Evolutionary conservation across 53 echinoderm and acorn worm species (phyloP).

Genomic region (Apostichopus leukothele): DNA sequence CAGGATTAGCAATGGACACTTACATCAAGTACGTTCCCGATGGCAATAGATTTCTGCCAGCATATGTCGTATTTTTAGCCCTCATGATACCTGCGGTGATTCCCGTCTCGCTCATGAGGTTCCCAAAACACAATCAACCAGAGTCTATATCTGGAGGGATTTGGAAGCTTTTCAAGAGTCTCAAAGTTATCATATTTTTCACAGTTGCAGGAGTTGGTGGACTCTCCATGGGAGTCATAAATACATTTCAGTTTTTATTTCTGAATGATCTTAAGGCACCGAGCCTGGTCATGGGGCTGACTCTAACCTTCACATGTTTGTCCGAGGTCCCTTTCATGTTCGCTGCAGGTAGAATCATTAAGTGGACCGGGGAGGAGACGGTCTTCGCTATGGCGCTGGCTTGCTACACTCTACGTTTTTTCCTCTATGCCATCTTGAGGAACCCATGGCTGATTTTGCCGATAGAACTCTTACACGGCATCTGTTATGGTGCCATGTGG

Average conservation of each 20-base stretch:
- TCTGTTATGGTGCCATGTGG: slow-evolving; percentile 72
- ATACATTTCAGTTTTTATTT: slow-evolving; percentile 80
- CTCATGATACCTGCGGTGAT: slow-evolving; percentile 24
- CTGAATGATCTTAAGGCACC: slow-evolving; percentile 68
- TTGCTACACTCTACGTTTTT: slow-evolving; percentile 66
- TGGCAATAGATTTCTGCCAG: slow-evolving; percentile 57
- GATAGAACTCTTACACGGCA: slow-evolving; percentile 72
- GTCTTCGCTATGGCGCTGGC: slow-evolving; percentile 60
- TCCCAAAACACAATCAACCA: slow-evolving; percentile 50
- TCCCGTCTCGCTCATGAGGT: slow-evolving; percentile 22
- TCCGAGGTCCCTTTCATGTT: slow-evolving; percentile 87
- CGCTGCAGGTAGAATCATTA: slow-evolving; percentile 69
- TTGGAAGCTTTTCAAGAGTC: slow-evolving; percentile 42
- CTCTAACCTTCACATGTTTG: slow-evolving; percentile 73
- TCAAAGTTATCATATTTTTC: slow-evolving; percentile 61
- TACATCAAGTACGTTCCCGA: slow-evolving; percentile 34
- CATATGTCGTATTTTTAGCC: slow-evolving; percentile 43
- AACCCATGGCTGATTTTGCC: slow-evolving; percentile 76
- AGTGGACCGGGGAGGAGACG: slow-evolving; percentile 58
- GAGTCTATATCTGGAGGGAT: slow-evolving; percentile 58
- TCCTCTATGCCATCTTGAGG: slow-evolving; percentile 57
- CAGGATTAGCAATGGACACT: slow-evolving; percentile 60
- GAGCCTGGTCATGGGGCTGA: slow-evolving; percentile 85
- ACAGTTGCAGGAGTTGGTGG: slow-evolving; percentile 51
- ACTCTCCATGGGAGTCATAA: slow-evolving; percentile 73